Conservation (phyloP, 53 echinoderm and acorn worm genomes). For the Echinarachnius parma region DNA sequence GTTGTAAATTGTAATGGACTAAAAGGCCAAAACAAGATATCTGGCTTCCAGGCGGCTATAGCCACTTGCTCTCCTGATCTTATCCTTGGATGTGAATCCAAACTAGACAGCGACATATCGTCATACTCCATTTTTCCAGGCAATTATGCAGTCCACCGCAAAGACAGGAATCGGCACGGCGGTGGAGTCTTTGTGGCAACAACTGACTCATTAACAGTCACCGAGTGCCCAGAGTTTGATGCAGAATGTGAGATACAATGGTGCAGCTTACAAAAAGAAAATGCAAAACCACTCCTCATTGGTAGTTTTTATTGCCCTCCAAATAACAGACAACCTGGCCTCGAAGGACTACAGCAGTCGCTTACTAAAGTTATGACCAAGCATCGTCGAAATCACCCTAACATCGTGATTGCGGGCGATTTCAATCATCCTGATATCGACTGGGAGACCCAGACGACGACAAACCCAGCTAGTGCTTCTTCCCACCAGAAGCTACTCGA, state of each 20-base stretch:
- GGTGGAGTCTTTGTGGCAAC: constrained; percentile 54
- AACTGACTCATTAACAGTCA: constrained; percentile 10
- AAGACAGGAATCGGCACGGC: constrained; percentile 35
- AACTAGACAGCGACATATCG: constrained; percentile 27
- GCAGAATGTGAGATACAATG: constrained; percentile 39
- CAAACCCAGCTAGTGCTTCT: background rate
- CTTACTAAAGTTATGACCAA: constrained; percentile 22
- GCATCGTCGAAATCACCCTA: constrained; percentile 13
- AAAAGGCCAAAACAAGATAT: background rate
- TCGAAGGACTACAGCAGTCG: constrained; percentile 5
- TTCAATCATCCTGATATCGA: constrained; percentile 42
- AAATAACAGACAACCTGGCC: background rate
- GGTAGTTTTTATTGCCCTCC: constrained; percentile 51
- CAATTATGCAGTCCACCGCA: constrained; percentile 37
- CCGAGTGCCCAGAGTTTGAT: constrained; percentile 41
- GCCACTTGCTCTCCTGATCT: constrained; percentile 20
- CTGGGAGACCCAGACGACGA: constrained; percentile 11
- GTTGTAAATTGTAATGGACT: constrained; percentile 32
- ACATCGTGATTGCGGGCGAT: constrained; percentile 40
- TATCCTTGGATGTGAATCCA: constrained; percentile 57
- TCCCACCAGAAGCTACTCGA: constrained; percentile 20
- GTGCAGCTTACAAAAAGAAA: constrained; percentile 29
- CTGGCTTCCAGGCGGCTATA: constrained; percentile 3
- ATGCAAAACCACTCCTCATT: constrained; percentile 24
- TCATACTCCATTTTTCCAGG: constrained; percentile 46